Evolutionary conservation across 2,113 vertebrate species (phyloP).

Genomic region (Parotia lawesii): DNA sequence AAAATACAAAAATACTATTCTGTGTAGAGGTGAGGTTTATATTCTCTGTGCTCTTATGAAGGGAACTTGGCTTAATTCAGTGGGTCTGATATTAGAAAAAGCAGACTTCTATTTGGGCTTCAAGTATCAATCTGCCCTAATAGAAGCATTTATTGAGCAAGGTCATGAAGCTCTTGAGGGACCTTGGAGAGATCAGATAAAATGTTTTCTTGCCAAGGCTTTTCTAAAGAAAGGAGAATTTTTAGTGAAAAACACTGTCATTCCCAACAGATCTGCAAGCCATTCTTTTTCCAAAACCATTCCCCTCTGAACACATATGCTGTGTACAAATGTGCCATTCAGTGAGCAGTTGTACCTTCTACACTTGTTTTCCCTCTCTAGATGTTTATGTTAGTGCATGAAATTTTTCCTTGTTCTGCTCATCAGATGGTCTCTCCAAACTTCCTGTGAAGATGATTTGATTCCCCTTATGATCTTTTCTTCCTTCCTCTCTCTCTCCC

Average conservation of each 20-base stretch:
- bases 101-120: not conserved
- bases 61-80: not conserved
- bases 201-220: not conserved
- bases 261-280: not conserved
- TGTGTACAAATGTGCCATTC: not conserved
- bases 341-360: not conserved
- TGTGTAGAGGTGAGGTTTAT: not conserved
- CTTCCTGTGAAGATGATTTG: not conserved
- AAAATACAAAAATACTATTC: not conserved
- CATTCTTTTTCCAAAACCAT: not conserved
- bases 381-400: not conserved
- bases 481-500: not conserved
- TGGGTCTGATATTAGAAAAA: not conserved
- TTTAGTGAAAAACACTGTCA: not conserved
- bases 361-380: not conserved
- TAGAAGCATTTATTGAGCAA: not conserved
- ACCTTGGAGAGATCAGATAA: not conserved
- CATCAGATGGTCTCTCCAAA: not conserved
- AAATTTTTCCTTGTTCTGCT: not conserved
- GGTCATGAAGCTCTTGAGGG: constrained; percentile 3
- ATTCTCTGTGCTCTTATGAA: not conserved
- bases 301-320: not conserved
- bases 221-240: constrained; percentile 2
- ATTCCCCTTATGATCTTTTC: not conserved
- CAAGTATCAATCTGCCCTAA: not conserved